Percentiles rank a stretch among this genome's conserved stretches.
Conservation (phyloP, 2,113 vertebrate species). For the Megaceryle maxima region DNA sequence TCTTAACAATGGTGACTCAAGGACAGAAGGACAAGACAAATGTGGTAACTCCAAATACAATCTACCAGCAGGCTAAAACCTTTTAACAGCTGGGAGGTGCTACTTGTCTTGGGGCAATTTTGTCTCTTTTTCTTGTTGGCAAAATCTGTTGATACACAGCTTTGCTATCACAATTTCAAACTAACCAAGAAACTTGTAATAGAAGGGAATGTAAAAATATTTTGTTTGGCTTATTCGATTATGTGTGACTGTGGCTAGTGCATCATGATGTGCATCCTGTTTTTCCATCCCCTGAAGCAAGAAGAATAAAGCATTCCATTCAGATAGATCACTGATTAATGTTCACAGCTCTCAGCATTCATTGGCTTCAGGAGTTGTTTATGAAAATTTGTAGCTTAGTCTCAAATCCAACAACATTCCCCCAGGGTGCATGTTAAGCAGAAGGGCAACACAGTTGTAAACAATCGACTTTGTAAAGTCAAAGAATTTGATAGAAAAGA, state of each 20-base stretch:
- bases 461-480: conserved; percentile 70
- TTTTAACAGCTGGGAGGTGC: not conserved
- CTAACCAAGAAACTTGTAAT: conserved; percentile 28
- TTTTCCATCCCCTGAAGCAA: not conserved
- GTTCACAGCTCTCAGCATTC: conserved; percentile 33
- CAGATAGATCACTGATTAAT: conserved; percentile 70
- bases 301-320: conserved; percentile 53
- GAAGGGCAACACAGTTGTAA: conserved; percentile 67
- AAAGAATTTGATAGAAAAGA: conserved; percentile 57
- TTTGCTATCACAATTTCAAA: conserved; percentile 26
- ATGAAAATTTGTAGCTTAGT: conserved; percentile 62
- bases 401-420: conserved; percentile 65
- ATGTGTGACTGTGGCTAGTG: conserved; percentile 14
- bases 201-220: conserved; percentile 39
- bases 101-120: not conserved
- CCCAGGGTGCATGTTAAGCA: conserved; percentile 67
- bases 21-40: conserved; percentile 1
- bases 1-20: not conserved
- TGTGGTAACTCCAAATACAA: not conserved
- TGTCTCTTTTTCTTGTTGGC: not conserved
- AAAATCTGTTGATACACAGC: conserved; percentile 45
- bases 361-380: conserved; percentile 50
- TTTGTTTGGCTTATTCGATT: conserved; percentile 45
- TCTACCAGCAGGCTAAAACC: not conserved
- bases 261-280: conserved; percentile 15